Conservation (phyloP, 2,113 vertebrate species). For the Hypanus sabinus region DNA sequence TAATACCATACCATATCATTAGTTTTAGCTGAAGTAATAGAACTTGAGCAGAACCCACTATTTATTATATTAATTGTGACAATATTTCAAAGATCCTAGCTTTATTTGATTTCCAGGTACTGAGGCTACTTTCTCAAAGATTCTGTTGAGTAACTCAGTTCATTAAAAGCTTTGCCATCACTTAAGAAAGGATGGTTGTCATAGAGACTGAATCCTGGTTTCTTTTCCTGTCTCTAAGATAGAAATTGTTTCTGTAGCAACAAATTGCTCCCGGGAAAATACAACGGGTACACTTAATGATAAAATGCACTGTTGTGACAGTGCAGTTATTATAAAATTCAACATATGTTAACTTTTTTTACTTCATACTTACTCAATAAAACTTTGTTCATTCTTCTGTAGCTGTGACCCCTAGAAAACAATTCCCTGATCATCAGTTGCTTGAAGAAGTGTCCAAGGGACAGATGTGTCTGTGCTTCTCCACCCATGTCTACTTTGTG, state of each 20-base stretch:
- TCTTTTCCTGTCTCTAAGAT: neutral
- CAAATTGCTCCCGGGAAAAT: neutral
- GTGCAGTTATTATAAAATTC: neutral
- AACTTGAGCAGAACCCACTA: neutral
- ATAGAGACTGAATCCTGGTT: neutral
- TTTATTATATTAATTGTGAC: neutral
- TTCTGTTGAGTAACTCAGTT: neutral
- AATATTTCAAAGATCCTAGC: neutral
- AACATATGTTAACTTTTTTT: neutral
- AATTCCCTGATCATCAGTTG: no score
- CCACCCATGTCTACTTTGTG: neutral
- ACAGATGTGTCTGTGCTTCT: neutral
- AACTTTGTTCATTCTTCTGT: neutral
- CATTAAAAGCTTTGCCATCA: neutral
- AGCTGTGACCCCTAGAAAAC: no score
- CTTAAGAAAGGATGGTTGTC: slow-evolving; percentile 4
- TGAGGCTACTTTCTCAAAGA: neutral
- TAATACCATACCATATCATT: no score
- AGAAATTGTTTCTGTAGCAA: slow-evolving; percentile 14
- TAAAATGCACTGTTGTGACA: neutral
- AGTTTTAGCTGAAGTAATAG: neutral
- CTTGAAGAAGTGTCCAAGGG: neutral
- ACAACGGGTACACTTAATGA: neutral
- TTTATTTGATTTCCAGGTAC: slow-evolving; percentile 3
- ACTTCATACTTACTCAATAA: neutral